Evolutionary conservation across 2,797 vertebrate genomes (phyloP), one percentile per base, ranked within the genome.

Genomic region (Rhodeus uyekii): DNA sequence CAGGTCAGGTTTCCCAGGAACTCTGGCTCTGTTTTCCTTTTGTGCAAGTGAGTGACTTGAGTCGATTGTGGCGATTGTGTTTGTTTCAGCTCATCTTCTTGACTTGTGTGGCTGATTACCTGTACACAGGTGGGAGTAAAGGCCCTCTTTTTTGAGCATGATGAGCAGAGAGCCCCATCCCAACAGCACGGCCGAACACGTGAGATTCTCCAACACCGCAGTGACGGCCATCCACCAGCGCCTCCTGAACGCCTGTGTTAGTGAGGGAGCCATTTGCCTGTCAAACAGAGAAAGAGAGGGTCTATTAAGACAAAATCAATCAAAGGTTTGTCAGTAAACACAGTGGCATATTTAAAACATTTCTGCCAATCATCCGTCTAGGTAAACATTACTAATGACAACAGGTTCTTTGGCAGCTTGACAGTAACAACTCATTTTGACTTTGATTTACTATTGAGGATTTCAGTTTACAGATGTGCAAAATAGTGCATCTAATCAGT

Each of bases 221-320:
- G 95, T 95, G 88, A 93, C 88, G 0, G 96, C 97, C 95, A 98
- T 97, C 96, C 96, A 98, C 96, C 97, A 97, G 83, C 97, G 96
- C 87, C 97, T 91, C 71, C 82, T 86, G 87, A 94, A 96, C 5
- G 97, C 96, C 91, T 93, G 94, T 71, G 90, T 13, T 29, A 95
- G 92, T 39, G 95, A 92, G 22, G 95, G 95, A 10, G 92, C 94
- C 96, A 97, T 96, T 68, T 67, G 77, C 87, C 86, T 87, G 42
- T 83, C 85, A 87, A 46, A 27, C 38, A 63, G 1, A 27, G 29
- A 44, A 46, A 9, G 77, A 71, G 8, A 29, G 29, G 38, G 36
- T 38, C 7, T 29, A 38, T 65, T 24, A 1, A 10, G 18, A 48
- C 18, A 2, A 48, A 48, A 48, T 8, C 2, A 7, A 48, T 48